Evolutionary conservation across 2,888 invertebrate genomes (phyloP).

Genomic region (Andrena bucephala): DNA sequence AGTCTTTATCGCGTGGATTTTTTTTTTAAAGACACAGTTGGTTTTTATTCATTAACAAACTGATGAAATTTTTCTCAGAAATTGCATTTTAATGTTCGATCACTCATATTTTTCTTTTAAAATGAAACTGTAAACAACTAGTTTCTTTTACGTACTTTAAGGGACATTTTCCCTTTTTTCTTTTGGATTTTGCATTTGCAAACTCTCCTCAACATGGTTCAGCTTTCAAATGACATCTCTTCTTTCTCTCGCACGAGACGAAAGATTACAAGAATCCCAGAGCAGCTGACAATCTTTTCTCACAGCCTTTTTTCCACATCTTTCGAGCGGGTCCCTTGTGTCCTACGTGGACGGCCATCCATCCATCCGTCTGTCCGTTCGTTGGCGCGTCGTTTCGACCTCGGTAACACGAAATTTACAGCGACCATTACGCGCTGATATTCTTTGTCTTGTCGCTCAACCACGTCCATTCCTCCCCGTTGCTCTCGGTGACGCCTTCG

Average conservation of each 20-base stretch:
- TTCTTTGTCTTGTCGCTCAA: constrained; percentile 83
- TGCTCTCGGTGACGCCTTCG: constrained; percentile 29
- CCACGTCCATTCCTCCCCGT: constrained; percentile 46
- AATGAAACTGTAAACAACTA: no score
- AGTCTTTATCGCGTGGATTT: no score
- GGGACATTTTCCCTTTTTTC: no score
- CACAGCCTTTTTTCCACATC: background rate
- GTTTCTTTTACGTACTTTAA: no score
- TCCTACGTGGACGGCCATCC: constrained; percentile 40
- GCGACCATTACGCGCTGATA: constrained; percentile 80
- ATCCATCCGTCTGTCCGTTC: constrained; percentile 42
- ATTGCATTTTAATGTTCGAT: no score
- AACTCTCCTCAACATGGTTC: no score
- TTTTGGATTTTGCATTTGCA: no score
- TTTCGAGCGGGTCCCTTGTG: constrained; percentile 12
- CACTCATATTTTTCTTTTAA: no score
- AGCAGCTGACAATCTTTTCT: constrained; percentile 40
- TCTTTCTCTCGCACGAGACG: constrained; percentile 1
- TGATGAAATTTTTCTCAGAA: no score
- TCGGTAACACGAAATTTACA: constrained; percentile 81
- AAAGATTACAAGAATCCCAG: constrained; percentile 29
- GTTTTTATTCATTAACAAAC: no score
- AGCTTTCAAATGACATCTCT: background rate
- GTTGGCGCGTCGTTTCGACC: constrained; percentile 54
- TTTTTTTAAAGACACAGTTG: no score